These are phyloP conservation scores for Callaeas wilsoni DNA, from an alignment of 2,113 vertebrate genomes.

Conservation along the genomic window DNA sequence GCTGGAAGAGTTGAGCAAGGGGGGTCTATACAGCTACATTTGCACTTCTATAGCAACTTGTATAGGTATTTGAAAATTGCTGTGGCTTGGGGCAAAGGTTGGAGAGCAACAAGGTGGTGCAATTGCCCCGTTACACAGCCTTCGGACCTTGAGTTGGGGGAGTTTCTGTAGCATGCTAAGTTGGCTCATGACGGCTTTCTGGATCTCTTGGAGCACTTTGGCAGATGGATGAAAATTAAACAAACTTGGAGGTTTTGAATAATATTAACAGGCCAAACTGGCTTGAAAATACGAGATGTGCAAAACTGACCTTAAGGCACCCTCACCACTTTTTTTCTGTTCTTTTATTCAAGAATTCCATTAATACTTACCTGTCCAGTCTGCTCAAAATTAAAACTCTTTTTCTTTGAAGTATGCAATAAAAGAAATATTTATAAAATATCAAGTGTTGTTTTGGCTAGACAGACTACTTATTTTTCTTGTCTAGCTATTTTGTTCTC, in stretches of 20 bases:
- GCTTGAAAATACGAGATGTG: neutral
- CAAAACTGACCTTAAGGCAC: neutral
- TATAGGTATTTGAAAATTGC: neutral
- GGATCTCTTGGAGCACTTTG: neutral
- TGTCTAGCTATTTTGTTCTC: neutral
- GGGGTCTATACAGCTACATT: accelerated
- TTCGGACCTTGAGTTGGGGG: neutral
- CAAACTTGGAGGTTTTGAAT: neutral
- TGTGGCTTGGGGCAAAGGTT: neutral
- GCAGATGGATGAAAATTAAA: neutral
- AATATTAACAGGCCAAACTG: neutral
- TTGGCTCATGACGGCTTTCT: neutral
- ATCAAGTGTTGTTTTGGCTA: conserved; percentile 30
- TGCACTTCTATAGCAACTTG: neutral
- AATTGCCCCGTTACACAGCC: accelerated
- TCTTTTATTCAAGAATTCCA: neutral
- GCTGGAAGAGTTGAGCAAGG: neutral
- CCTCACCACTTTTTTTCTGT: neutral
- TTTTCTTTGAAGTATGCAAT: conserved; percentile 30
- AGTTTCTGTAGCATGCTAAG: neutral
- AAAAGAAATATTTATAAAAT: conserved; percentile 20
- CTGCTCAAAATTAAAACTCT: neutral
- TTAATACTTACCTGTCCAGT: conserved; percentile 4
- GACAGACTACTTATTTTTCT: conserved; percentile 2
- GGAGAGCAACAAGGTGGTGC: neutral